A percentile compares a stretch with the other conserved stretches of the same genome.
These are phyloP conservation scores for Nylanderia fulva DNA, from an alignment of 1,140 invertebrate genomes.

Conservation along the genomic window DNA sequence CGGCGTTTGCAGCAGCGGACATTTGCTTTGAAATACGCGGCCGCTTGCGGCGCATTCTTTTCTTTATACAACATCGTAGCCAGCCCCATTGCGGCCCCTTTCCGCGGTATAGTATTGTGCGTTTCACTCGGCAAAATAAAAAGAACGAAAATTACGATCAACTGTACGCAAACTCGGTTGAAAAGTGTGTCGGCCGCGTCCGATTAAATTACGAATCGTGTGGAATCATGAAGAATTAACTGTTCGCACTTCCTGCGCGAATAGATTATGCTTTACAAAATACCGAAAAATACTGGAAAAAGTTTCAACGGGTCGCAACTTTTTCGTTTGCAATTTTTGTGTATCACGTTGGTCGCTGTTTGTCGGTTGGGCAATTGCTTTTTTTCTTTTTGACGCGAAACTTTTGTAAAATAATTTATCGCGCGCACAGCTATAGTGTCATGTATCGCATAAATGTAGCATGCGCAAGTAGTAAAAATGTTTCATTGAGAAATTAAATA, in stretches of 20 bases:
- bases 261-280: constrained; percentile 44
- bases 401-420: constrained; percentile 52
- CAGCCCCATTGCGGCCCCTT: constrained; percentile 8
- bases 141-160: constrained; percentile 37
- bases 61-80: constrained; percentile 37
- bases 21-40: constrained; percentile 56
- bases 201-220: constrained; percentile 53
- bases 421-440: background rate
- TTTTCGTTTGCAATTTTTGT: constrained; percentile 50
- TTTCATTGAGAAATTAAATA: constrained; percentile 16
- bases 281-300: constrained; percentile 17
- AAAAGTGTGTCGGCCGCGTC: constrained; percentile 44
- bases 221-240: constrained; percentile 40
- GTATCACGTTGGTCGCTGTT: constrained; percentile 9
- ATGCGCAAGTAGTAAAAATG: background rate
- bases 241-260: constrained; percentile 45
- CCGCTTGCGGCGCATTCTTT: constrained; percentile 46
- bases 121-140: background rate
- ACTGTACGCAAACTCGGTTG: constrained; percentile 51
- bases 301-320: constrained; percentile 50
- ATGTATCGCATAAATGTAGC: background rate
- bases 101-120: constrained; percentile 25
- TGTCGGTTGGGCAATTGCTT: constrained; percentile 18
- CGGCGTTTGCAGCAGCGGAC: constrained; percentile 46
- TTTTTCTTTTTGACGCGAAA: background rate